These are phyloP conservation scores for Sphaeridia pumilis DNA, from an alignment of 2,888 invertebrate species.

Conservation along the genomic window DNA sequence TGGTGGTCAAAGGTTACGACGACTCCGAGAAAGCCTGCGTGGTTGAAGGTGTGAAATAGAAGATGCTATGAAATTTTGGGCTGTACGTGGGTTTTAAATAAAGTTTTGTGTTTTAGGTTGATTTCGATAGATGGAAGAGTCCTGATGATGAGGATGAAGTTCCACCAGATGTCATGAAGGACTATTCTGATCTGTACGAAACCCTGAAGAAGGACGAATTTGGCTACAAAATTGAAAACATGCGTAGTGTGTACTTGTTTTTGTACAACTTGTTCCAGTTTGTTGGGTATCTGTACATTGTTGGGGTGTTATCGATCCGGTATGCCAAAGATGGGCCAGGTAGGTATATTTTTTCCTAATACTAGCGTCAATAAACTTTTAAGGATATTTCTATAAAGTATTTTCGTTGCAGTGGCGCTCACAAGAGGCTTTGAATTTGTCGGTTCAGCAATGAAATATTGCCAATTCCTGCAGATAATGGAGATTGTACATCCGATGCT, in stretches of 20 bases:
- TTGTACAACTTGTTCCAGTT: constrained; percentile 84
- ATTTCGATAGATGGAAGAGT: constrained; percentile 80
- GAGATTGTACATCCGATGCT: constrained; percentile 83
- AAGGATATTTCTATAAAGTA: too few species aligned
- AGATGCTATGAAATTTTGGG: too few species aligned
- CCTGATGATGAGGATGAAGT: constrained; percentile 57
- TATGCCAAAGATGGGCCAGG: constrained; percentile 61
- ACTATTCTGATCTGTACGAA: constrained; percentile 56
- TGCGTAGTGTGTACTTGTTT: constrained; percentile 70
- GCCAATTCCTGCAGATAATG: constrained; percentile 68
- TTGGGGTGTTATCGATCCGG: constrained; percentile 58
- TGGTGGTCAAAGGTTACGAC: constrained; percentile 80
- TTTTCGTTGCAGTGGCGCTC: constrained; percentile 50
- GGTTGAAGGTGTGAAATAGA: constrained; percentile 79
- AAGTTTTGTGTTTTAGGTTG: too few species aligned
- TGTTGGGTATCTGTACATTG: constrained; percentile 66
- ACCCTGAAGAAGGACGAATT: constrained; percentile 37
- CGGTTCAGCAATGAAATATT: constrained; percentile 63
- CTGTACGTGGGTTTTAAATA: too few species aligned
- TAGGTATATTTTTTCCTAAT: constrained; percentile 36
- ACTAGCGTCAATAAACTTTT: too few species aligned
- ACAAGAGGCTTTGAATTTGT: constrained; percentile 58
- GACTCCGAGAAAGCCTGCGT: constrained; percentile 70
- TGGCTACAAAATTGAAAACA: constrained; percentile 45
- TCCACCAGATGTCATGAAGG: constrained; percentile 57